Conservation (phyloP, 2,888 invertebrate species). For the Cephalotes varians region DNA sequence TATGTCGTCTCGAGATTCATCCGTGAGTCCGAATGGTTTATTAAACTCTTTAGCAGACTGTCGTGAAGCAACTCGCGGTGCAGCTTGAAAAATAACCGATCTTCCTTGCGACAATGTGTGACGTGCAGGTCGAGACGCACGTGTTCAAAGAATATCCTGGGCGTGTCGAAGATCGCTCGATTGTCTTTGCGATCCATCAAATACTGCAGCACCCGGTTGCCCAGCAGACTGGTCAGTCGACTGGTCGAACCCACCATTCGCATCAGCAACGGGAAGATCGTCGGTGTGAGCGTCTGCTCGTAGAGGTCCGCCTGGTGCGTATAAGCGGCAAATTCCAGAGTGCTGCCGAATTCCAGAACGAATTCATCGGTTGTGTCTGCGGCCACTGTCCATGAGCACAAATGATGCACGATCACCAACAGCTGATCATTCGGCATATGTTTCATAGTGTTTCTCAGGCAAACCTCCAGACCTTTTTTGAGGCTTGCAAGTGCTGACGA, state of each 20-base stretch:
- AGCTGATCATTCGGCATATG: conserved; percentile 86
- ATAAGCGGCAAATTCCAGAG: conserved; percentile 87
- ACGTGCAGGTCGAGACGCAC: conserved; percentile 86
- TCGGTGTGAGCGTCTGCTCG: conserved; percentile 85
- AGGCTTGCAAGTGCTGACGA: conserved; percentile 82
- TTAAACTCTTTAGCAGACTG: conserved; percentile 85
- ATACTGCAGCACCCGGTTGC: conserved; percentile 87
- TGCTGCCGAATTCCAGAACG: conserved; percentile 87
- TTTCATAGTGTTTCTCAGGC: conserved; percentile 87
- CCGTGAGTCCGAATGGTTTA: conserved; percentile 85
- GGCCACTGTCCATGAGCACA: conserved; percentile 87
- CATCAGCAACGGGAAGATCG: conserved; percentile 86
- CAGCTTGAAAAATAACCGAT: conserved; percentile 87
- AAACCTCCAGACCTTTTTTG: conserved; percentile 87
- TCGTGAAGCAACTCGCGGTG: conserved; percentile 87
- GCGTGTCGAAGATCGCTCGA: conserved; percentile 85
- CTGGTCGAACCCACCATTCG: conserved; percentile 86
- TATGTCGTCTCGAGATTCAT: conserved; percentile 87
- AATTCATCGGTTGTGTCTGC: conserved; percentile 85
- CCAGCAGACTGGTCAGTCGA: conserved; percentile 86
- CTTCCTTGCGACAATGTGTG: conserved; percentile 84
- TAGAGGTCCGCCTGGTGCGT: conserved; percentile 85
- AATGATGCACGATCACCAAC: conserved; percentile 86
- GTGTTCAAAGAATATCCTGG: conserved; percentile 86
- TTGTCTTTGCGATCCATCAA: conserved; percentile 88